phyloP scores from a whole-genome alignment of 1,140 invertebrate genomes.

The Eufriesea mexicana region DNA sequence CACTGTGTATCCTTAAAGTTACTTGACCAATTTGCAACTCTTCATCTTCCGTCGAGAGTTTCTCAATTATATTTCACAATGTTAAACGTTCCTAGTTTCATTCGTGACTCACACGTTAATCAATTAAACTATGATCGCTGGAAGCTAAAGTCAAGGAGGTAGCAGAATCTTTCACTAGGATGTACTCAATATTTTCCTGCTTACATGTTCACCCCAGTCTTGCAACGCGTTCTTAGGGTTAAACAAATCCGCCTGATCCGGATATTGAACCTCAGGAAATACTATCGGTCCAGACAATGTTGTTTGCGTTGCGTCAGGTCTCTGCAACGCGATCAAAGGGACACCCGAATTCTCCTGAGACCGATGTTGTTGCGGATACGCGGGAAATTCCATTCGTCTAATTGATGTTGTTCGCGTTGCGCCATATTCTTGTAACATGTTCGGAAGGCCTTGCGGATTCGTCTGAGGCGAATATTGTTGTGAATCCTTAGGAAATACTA shows the following conservation, averaged over 20 bases:
- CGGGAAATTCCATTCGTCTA: too few relatives aligned
- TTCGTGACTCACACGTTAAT: not conserved
- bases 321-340: too few relatives aligned
- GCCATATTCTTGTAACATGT: too few relatives aligned
- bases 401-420: too few relatives aligned
- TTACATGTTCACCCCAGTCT: slow-evolving; percentile 72
- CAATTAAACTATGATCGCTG: too few relatives aligned
- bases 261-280: not conserved
- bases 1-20: not conserved
- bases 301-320: too few relatives aligned
- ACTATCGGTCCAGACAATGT: too few relatives aligned
- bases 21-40: not conserved
- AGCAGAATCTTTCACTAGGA: not conserved
- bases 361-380: too few relatives aligned
- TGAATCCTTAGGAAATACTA: too few relatives aligned
- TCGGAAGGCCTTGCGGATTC: too few relatives aligned
- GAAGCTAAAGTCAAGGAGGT: not conserved
- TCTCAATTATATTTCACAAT: slow-evolving; percentile 3
- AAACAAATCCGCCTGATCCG: not conserved
- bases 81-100: not conserved
- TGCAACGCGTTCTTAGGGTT: slow-evolving; percentile 18
- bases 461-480: too few relatives aligned
- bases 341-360: too few relatives aligned
- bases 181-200: slow-evolving; percentile 18
- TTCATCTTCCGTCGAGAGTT: not conserved